A percentile compares a stretch with the other conserved stretches of the same genome.
Evolutionary conservation across 2,113 vertebrate genomes (phyloP).

Genomic region (Rhinoptilus africanus): DNA sequence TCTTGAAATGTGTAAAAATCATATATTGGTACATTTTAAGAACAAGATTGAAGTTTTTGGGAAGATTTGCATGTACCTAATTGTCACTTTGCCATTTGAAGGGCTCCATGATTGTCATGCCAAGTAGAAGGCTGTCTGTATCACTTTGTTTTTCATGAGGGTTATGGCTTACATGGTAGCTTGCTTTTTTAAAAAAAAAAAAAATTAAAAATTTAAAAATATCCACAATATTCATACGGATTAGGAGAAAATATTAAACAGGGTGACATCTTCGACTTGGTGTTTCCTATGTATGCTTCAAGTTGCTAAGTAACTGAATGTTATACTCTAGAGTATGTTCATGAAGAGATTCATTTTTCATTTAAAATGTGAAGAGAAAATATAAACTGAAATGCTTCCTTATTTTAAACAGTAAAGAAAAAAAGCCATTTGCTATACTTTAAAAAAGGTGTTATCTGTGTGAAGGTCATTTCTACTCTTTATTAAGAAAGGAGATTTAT

Average conservation of each 20-base stretch:
- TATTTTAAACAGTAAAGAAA: background rate
- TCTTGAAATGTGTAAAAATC: background rate
- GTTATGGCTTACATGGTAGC: background rate
- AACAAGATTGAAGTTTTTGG: background rate
- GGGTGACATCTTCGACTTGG: background rate
- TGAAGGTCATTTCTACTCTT: background rate
- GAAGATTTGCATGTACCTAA: accelerated
- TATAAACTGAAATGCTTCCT: background rate
- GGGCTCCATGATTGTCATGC: background rate
- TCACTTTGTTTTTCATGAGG: background rate
- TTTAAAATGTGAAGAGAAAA: background rate
- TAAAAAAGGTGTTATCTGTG: background rate
- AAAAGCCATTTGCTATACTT: background rate
- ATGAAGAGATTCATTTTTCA: background rate
- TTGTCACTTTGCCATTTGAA: background rate
- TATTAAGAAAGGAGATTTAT: background rate
- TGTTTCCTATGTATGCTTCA: background rate
- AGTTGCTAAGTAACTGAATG: slow-evolving; percentile 45
- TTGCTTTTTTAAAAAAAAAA: background rate
- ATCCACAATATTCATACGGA: background rate
- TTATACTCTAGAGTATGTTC: background rate
- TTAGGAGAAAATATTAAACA: background rate
- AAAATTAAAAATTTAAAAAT: background rate
- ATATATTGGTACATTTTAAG: background rate
- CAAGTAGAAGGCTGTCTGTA: background rate